Conservation (phyloP, 2,113 vertebrate species). For the Narcine bancroftii region DNA sequence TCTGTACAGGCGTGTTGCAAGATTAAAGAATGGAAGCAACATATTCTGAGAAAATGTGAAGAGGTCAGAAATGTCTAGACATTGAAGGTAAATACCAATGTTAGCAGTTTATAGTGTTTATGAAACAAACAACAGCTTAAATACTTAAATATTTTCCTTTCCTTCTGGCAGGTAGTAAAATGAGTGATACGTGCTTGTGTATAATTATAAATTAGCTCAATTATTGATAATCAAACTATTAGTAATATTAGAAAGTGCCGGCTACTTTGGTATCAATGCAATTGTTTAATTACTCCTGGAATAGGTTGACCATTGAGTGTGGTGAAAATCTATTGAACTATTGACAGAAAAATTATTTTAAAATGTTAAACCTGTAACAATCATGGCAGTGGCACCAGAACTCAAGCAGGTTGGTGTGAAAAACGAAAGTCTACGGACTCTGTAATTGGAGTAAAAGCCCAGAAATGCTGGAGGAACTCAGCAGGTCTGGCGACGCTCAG, state of each 20-base stretch:
- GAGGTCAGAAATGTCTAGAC: neutral
- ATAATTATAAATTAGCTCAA: slow-evolving; percentile 24
- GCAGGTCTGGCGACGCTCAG: too few relatives aligned
- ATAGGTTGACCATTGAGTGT: slow-evolving; percentile 25
- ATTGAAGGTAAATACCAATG: neutral
- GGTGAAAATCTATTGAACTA: slow-evolving; percentile 25
- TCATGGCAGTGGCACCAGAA: neutral
- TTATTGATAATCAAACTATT: slow-evolving; percentile 28
- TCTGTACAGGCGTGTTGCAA: neutral
- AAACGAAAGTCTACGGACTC: too few relatives aligned
- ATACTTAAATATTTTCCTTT: neutral
- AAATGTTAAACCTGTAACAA: slow-evolving; percentile 4
- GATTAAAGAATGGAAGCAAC: neutral
- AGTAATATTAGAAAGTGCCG: neutral
- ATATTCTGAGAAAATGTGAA: neutral
- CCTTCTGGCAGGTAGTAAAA: neutral
- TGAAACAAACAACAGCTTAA: neutral
- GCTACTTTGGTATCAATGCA: slow-evolving; percentile 2
- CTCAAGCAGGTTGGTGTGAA: neutral
- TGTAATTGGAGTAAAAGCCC: too few relatives aligned
- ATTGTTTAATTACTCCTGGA: slow-evolving; percentile 30
- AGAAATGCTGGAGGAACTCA: too few relatives aligned
- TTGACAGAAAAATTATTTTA: slow-evolving; percentile 28
- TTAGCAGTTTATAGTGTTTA: neutral
- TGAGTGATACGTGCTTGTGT: neutral